These are phyloP conservation scores for Oryzias celebensis DNA, from an alignment of 2,113 vertebrate species.

Conservation along the genomic window DNA sequence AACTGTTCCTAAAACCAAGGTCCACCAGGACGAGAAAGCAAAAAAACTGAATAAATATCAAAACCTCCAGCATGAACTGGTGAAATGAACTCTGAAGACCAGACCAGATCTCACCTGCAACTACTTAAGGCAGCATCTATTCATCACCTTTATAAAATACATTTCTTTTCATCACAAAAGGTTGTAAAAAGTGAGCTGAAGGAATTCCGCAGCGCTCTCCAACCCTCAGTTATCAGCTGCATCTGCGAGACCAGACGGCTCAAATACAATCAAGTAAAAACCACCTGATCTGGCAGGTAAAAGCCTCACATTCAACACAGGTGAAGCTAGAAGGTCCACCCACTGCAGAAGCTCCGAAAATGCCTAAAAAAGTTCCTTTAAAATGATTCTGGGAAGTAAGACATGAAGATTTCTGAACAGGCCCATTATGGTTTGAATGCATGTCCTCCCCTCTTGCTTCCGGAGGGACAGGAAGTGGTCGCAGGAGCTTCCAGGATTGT, in stretches of 20 bases:
- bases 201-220: not conserved
- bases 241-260: slow-evolving; percentile 38
- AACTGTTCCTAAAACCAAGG: slow-evolving; percentile 39
- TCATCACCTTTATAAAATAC: slow-evolving; percentile 60
- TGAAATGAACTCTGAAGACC: slow-evolving; percentile 28
- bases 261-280: slow-evolving; percentile 52
- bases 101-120: slow-evolving; percentile 51
- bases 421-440: no score
- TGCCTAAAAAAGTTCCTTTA: no score
- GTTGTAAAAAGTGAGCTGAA: slow-evolving; percentile 17
- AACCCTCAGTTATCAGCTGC: slow-evolving; percentile 23
- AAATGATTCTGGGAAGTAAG: no score
- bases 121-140: slow-evolving; percentile 69
- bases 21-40: slow-evolving; percentile 26
- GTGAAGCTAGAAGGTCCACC: slow-evolving; percentile 34
- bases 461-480: slow-evolving; percentile 7
- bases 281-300: slow-evolving; percentile 42
- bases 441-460: no score
- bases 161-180: slow-evolving; percentile 17
- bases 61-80: slow-evolving; percentile 26
- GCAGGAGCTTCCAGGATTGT: slow-evolving; percentile 28
- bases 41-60: slow-evolving; percentile 62
- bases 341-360: no score
- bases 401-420: no score
- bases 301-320: slow-evolving; percentile 59